Percentiles rank a stretch among this genome's conserved stretches.
phyloP scores from a whole-genome alignment of 2,113 vertebrate species.

The Benitochromis conjunctus region DNA sequence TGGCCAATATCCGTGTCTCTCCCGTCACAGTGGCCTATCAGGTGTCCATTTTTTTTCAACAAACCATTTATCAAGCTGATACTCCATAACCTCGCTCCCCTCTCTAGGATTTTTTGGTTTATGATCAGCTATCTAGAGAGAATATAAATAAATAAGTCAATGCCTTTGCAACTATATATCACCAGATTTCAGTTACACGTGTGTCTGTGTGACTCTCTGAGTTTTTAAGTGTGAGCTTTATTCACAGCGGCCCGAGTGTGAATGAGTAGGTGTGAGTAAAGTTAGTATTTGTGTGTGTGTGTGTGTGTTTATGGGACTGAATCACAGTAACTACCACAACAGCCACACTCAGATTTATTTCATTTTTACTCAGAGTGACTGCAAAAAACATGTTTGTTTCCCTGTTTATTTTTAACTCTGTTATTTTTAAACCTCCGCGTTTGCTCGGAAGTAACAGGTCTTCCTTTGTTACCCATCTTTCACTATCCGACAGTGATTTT shows the following conservation, averaged over 20 bases:
- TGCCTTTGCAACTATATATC: slow-evolving; percentile 16
- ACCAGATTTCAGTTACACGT: not conserved
- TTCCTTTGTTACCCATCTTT: not conserved
- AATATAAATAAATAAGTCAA: slow-evolving; percentile 35
- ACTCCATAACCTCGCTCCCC: not conserved
- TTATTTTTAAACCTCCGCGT: not conserved
- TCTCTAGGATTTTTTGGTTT: not conserved
- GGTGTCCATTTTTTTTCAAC: slow-evolving; percentile 5
- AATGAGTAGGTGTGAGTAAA: slow-evolving; percentile 6
- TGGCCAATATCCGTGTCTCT: slow-evolving; percentile 14
- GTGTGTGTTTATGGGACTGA: not conserved
- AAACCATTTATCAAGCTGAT: slow-evolving; percentile 43
- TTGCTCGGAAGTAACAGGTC: not conserved
- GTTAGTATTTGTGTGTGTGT: not conserved
- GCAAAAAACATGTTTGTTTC: not conserved
- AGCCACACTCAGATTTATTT: not conserved
- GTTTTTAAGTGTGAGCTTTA: not conserved
- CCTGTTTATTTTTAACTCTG: not conserved
- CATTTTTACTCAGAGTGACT: not conserved
- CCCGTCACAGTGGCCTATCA: slow-evolving; percentile 13
- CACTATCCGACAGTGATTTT: not conserved
- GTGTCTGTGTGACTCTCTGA: not conserved
- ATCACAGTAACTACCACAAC: not conserved
- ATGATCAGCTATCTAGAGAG: not conserved
- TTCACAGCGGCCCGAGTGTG: not conserved